Evolutionary conservation across 1,140 invertebrate genomes (phyloP).

Genomic region (Dreissena polymorpha): DNA sequence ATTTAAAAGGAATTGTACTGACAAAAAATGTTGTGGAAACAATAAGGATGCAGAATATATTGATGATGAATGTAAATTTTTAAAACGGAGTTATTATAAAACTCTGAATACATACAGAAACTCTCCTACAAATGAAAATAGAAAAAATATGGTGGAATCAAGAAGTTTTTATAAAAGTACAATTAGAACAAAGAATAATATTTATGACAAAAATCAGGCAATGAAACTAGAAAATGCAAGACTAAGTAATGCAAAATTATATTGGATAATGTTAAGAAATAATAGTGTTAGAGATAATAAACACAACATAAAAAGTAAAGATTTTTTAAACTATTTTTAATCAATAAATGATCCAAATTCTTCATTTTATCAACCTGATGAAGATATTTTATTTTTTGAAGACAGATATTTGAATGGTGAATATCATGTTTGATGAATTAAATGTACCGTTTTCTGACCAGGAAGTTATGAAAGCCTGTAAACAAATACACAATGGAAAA

Average conservation of each 20-base stretch:
- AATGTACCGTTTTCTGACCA: not conserved
- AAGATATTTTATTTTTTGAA: not conserved
- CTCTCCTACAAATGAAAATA: not conserved
- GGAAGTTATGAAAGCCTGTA: conserved; percentile 1
- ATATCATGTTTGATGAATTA: conserved; percentile 32
- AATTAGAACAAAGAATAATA: conserved; percentile 3
- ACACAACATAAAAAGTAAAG: not conserved
- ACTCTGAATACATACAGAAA: conserved; percentile 8
- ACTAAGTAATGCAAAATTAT: conserved; percentile 41
- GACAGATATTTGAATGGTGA: not conserved
- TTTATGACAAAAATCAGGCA: conserved; percentile 12
- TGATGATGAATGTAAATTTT: not conserved
- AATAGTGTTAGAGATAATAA: conserved; percentile 5
- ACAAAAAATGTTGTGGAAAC: not conserved
- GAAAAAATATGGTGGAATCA: not conserved
- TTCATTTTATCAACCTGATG: not conserved
- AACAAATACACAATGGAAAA: not conserved
- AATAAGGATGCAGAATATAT: not conserved
- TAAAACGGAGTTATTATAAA: conserved; percentile 20
- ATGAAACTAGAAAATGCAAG: not conserved
- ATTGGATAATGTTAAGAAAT: conserved; percentile 9
- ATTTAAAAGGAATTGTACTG: conserved; percentile 1
- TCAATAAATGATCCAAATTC: not conserved
- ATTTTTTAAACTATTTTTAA: conserved; percentile 6
- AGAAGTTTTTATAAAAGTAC: conserved; percentile 18